Evolutionary conservation across 2,113 vertebrate species (phyloP), one percentile per base, ranked within the genome.

Genomic region (Hemiprocne comata): DNA sequence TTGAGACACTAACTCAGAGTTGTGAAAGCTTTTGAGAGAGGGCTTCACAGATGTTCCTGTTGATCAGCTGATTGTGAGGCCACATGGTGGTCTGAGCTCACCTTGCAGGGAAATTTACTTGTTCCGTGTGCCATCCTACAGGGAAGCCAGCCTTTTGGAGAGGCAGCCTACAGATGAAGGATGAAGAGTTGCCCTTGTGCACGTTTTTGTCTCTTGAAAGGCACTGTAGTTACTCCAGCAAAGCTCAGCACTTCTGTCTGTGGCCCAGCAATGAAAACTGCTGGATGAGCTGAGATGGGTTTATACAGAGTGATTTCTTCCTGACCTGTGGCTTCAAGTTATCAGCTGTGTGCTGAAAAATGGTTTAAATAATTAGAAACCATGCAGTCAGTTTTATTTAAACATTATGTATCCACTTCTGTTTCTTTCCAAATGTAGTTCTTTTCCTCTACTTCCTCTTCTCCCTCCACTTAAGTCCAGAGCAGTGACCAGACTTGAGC

Each of bases 21-120:
- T 48, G 31, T 87, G 29, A 55, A 70, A 60, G 82, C 20, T 13
- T 29, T 42, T 24, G 21, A 77, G 44, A 74, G 82, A 44, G 26
- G 17, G 14, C 18, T 67, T 87, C 21, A 53, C 26, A 53, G 26
- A 17, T 74, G 2, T 34, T 70, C 13, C 29, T 48, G 10, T 46
- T 83, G 20, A 57, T 73, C 19, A 65, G 33, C 44, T 51, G 64
- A 31, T 23, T 57, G 5, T 25, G 69, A 77, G 54, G 20, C 25
- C 5, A 17, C 1, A 6, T 67, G 38, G 29, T 94, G 50, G 44
- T 34, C 64, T 86, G 38, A 91, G n/a, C 54, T 55, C 7, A 48
- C 31, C 17, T 65, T 5, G 4, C 44, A 76, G 34, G 0, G 0
- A 42, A 72, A 46, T 40, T 50, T 8, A 26, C 9, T 51, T 72